Base-by-base conservation (phyloP, 2,113 vertebrate genomes). In the Cinclus mexicanus region DNA sequence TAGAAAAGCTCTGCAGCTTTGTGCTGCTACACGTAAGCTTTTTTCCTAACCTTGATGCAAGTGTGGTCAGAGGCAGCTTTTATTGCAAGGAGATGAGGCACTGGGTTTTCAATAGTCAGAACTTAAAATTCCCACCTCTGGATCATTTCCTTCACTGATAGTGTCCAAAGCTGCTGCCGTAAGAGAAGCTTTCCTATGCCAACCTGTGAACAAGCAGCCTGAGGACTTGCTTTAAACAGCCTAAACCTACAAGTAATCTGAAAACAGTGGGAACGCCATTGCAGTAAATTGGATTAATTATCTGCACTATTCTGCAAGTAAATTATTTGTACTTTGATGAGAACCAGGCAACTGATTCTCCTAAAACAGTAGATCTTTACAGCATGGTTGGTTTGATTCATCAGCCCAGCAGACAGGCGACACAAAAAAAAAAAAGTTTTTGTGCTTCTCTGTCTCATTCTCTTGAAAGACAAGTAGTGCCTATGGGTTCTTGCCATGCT, bases 361-460 rank as follows among this genome's bases (percentile, higher is more conserved):
- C 57, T 55, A 33, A 28, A 63, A 15, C 6, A 53, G 12, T 14
- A 39, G 33, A 28, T 63, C 17, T 75, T 46, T 87, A 37, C 31
- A 79, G 35, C 6, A 26, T 0, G 0, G 8, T 20, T 19, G 1
- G 7, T 83, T 87, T 39, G 19, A 35, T 60, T 87, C 10, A 39
- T 82, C 22, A 71, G 53, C 31, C 23, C 25, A 41, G 28, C 49
- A n/a, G 7, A 19, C 7, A 63, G 59, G 33, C 57, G 37, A 33
- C 44, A 39, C 44, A 26, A 31, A 44, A 31, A 41, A 71, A 31
- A 42, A 33, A 39, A 7, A 8, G 12, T 6, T 39, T n/a, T 14
- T 1, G 2, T 89, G 63, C 7, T 83, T 31, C 28, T 64, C 20
- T 29, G 1, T 60, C 31, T 68, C 26, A 13, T 60, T 9, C 47